Conservation (phyloP, 2,797 vertebrate genomes). For the Aphelocoma californica region DNA sequence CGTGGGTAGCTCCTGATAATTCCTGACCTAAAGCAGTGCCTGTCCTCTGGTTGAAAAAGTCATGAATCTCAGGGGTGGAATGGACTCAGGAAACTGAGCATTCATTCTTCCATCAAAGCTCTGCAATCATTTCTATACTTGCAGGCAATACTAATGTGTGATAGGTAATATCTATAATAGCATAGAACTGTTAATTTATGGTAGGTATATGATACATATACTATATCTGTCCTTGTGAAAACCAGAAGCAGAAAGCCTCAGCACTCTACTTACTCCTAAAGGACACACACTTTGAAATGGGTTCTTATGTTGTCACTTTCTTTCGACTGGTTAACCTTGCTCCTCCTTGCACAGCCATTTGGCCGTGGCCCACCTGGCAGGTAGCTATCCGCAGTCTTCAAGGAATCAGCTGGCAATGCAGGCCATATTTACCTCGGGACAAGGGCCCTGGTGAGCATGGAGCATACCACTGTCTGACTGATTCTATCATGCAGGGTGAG, state of each 20-base stretch:
- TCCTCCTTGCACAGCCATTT: background rate
- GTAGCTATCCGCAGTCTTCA: background rate
- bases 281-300: background rate
- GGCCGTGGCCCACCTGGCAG: background rate
- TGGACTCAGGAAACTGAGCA: background rate
- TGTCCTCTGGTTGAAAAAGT: background rate
- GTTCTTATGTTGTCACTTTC: background rate
- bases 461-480: fast-evolving
- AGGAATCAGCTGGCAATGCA: background rate
- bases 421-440: background rate
- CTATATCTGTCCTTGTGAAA: background rate
- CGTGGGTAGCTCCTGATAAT: background rate
- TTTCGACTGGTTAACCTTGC: background rate
- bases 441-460: background rate
- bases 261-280: background rate
- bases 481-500: background rate
- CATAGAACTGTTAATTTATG: background rate
- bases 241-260: background rate
- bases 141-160: background rate
- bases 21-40: background rate
- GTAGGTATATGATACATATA: background rate
- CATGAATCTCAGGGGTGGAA: background rate
- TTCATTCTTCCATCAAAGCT: background rate
- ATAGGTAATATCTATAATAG: background rate
- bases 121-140: background rate